These are phyloP conservation scores for Tromatobia lineatoria DNA, from an alignment of 2,888 invertebrate genomes.

Conservation along the genomic window DNA sequence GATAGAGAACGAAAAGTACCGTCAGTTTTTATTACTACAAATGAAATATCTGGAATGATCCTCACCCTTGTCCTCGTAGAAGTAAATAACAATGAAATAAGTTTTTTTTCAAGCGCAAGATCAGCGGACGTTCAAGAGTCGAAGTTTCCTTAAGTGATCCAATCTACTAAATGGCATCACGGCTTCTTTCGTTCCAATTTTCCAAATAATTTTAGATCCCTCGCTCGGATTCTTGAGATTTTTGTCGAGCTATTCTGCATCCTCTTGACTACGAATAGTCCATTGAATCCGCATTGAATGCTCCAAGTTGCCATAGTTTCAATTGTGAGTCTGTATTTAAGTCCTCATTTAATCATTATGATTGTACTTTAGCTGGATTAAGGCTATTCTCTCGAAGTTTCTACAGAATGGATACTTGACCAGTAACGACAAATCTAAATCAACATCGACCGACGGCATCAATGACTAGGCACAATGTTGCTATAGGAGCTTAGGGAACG, in stretches of 20 bases:
- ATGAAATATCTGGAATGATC: neutral
- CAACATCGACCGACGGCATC: neutral
- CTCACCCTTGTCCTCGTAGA: neutral
- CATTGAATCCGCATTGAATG: neutral
- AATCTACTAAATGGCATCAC: slow-evolving; percentile 17
- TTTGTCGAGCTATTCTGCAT: slow-evolving; percentile 1
- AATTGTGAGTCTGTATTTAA: neutral
- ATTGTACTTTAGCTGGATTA: neutral
- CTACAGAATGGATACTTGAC: neutral
- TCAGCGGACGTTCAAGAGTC: neutral
- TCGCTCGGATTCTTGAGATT: neutral
- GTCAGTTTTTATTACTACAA: neutral
- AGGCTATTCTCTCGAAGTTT: too few relatives aligned
- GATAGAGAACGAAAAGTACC: neutral
- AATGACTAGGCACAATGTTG: neutral
- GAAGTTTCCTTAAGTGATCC: slow-evolving; percentile 11
- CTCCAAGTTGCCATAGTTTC: neutral
- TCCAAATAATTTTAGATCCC: slow-evolving; percentile 11
- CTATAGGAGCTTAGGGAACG: neutral
- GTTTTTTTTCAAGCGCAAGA: neutral
- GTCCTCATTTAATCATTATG: neutral
- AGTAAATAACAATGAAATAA: slow-evolving; percentile 2
- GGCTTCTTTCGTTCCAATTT: neutral
- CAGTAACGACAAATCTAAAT: neutral
- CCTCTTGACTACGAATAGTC: neutral